Conservation (phyloP, 2,888 invertebrate species). For the Agrotis clavis region DNA sequence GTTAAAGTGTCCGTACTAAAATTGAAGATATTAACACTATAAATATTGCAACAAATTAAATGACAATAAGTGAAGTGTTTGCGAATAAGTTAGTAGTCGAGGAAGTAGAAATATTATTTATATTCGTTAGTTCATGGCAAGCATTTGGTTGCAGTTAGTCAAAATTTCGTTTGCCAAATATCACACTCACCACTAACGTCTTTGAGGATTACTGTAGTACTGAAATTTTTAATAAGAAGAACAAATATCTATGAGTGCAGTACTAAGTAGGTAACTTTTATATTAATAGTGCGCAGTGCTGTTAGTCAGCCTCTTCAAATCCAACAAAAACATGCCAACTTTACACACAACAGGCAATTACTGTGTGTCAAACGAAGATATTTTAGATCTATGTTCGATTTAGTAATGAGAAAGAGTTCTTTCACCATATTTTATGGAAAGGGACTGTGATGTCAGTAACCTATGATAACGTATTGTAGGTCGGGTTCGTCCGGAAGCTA, state of each 20-base stretch:
- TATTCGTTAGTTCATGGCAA: slow-evolving; percentile 60
- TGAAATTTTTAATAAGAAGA: slow-evolving; percentile 87
- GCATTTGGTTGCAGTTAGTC: slow-evolving; percentile 80
- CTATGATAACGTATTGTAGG: slow-evolving; percentile 66
- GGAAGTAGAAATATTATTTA: slow-evolving; percentile 37
- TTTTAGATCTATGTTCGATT: slow-evolving; percentile 76
- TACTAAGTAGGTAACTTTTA: slow-evolving; percentile 78
- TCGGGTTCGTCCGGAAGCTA: slow-evolving; percentile 70
- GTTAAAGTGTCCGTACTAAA: slow-evolving; percentile 9
- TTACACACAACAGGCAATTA: slow-evolving; percentile 83
- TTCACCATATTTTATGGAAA: slow-evolving; percentile 77
- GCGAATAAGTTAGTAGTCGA: slow-evolving; percentile 50
- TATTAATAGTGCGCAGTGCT: slow-evolving; percentile 88
- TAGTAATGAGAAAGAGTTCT: slow-evolving; percentile 71
- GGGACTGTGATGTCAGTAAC: slow-evolving; percentile 72
- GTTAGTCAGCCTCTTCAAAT: slow-evolving; percentile 85
- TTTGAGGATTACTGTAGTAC: slow-evolving; percentile 89
- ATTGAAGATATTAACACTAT: slow-evolving; percentile 12
- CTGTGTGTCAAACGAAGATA: slow-evolving; percentile 88
- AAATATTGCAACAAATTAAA: slow-evolving; percentile 42
- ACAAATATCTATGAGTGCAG: slow-evolving; percentile 88
- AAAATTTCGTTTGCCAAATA: slow-evolving; percentile 84
- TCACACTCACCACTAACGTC: slow-evolving; percentile 90
- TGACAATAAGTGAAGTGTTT: slow-evolving; percentile 37
- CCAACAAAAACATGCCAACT: slow-evolving; percentile 86